phyloP scores from a whole-genome alignment of 2,113 vertebrate species.

The Stigmatopora argus region DNA sequence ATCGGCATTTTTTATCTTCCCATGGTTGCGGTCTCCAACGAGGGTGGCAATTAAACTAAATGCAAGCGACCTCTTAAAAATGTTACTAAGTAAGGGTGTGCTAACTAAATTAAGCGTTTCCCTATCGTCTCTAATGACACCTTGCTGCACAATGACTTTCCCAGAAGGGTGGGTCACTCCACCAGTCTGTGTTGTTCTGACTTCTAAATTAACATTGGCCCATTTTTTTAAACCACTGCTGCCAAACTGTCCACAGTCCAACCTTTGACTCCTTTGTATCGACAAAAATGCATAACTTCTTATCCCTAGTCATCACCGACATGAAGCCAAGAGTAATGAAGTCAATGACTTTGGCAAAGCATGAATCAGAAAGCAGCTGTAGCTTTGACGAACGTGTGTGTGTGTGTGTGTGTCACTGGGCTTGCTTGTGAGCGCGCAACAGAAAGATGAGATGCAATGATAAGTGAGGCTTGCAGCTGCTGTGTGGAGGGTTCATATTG shows the following conservation, averaged over 20 bases:
- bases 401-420: constrained; percentile 20
- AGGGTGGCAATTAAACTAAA: constrained; percentile 53
- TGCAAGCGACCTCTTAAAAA: constrained; percentile 43
- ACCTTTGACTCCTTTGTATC: constrained; percentile 36
- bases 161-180: constrained; percentile 57
- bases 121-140: constrained; percentile 47
- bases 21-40: constrained; percentile 32
- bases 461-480: constrained; percentile 56
- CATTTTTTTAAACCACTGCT: constrained; percentile 30
- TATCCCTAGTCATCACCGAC: constrained; percentile 50
- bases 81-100: constrained; percentile 46
- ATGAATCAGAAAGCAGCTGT: constrained; percentile 59
- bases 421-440: constrained; percentile 8
- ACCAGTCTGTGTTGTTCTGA: constrained; percentile 38
- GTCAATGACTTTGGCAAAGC: constrained; percentile 59
- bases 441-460: constrained; percentile 42
- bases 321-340: constrained; percentile 63
- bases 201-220: constrained; percentile 45
- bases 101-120: constrained; percentile 40
- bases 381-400: constrained; percentile 23
- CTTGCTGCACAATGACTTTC: constrained; percentile 51
- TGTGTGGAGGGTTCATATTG: constrained; percentile 54
- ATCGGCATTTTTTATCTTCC: constrained; percentile 52
- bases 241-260: constrained; percentile 35
- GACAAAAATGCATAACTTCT: constrained; percentile 50